Conservation (phyloP, 2,797 vertebrate species). For the Thripadectes ignobilis region DNA sequence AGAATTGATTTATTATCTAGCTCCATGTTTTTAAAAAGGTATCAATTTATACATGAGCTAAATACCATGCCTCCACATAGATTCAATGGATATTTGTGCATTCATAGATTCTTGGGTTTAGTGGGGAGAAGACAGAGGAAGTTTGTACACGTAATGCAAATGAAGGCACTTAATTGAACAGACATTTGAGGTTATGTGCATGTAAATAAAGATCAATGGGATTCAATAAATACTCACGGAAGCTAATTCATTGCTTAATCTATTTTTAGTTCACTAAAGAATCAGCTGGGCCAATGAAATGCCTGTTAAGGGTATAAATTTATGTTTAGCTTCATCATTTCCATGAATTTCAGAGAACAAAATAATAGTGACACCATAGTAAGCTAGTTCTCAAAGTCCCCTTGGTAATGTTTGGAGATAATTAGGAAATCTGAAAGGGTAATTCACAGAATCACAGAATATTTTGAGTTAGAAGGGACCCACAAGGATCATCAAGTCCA, state of each 20-base stretch:
- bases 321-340: not conserved
- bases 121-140: not conserved
- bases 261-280: not conserved
- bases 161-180: not conserved
- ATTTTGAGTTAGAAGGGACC: not conserved
- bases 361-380: not conserved
- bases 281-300: not conserved
- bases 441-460: not conserved
- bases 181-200: not conserved
- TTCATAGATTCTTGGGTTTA: not conserved
- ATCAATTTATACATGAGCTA: not conserved
- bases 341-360: not conserved
- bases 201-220: not conserved
- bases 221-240: not conserved
- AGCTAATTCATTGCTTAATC: not conserved
- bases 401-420: not conserved
- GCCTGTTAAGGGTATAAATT: not conserved
- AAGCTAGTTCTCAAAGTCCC: not conserved
- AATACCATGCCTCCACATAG: not conserved
- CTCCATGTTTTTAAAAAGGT: not conserved
- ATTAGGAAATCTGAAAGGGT: not conserved
- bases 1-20: not conserved
- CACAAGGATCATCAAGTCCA: not conserved
- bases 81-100: not conserved
- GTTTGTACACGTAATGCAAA: not conserved